Evolutionary conservation across 2,888 invertebrate genomes (phyloP), one percentile per base, ranked within the genome.

Genomic region (Lissocephala sabroskyi): DNA sequence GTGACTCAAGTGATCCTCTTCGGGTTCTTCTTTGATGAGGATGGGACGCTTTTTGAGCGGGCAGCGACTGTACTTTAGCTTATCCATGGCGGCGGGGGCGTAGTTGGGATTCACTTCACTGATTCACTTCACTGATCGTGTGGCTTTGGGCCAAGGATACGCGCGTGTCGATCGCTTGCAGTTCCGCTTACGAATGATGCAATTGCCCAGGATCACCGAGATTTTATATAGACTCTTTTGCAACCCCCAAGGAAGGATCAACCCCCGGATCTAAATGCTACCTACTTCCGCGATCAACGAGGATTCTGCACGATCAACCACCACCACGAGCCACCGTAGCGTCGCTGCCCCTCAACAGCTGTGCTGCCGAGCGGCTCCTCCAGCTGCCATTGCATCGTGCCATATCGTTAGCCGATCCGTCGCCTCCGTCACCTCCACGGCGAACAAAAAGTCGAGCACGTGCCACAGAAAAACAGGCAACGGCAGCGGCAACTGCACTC

Each of bases 31-130:
- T 41, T 59, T 62, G 47, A 79, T 46, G 53, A 70, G 62, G 39
- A 84, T 79, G 7, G 84, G 84, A 19, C 84, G 77, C 67, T 84
- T 84, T 45, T 84, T 84, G 16, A 84, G 67, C 52, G 84, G 84
- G 50, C 84, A 84, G 67, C 79, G 82, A 52, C 82, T 82, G 52
- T 82, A 83, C 50, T 82, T 85, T 11, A 66, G 59, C 49, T 80
- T 83, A 78, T 84, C 80, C 82, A 84, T 64, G 29, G 10, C 10
- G 30, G 30, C 30, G n/a, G n/a, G n/a, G n/a, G n/a, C n/a, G n/a
- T n/a, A n/a, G n/a, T n/a, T n/a, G n/a, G n/a, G n/a, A n/a, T n/a
- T n/a, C n/a, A n/a, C n/a, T n/a, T n/a, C n/a, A n/a, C n/a, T n/a
- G n/a, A n/a, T 32, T 32, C 13, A 23, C 37, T 30, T 17, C 45